Base-by-base conservation (phyloP, 2,888 invertebrate species). In the Caenorhabditis virilis region DNA sequence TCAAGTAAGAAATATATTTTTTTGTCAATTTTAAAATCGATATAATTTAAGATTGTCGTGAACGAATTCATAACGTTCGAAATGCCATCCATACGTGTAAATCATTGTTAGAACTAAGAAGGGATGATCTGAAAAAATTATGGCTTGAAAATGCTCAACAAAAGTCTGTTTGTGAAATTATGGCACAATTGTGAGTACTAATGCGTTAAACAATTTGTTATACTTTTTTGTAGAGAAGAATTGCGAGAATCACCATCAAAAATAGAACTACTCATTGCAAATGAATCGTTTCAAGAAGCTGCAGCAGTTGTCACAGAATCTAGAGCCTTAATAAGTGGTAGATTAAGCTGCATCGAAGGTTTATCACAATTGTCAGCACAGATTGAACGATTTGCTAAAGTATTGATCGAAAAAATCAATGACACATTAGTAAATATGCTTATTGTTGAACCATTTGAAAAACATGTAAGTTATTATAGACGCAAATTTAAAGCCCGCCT, bases 111-210 rank as follows among this genome's bases (percentile, higher is more conserved):
- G 90, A 92, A 65, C 91, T 95, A 84, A 89, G 93, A 53, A 88
- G 94, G 35, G 95, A 95, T 80, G 97, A 97, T 84, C 86, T 98
- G 61, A 90, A 91, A 79, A 90, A 93, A 72, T 87, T 97, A 55
- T 97, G 95, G 94, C 88, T 91, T 6, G 95, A 95, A 84, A 92
- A 93, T 0, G 88, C 95, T n/a, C 93, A 97, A 81, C 94, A 95
- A 82, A 69, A 77, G 18, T 68, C 72, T 16, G 68, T 82, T 2
- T 70, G 72, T 42, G 72, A 74, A 45, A 78, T 80, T 23, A 67
- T 81, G 59, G 59, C 73, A 7, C 76, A 79, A 68, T 65, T 80
- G 78, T 80, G 27, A 51, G 61, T n/a, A 6, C 22, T n/a, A 16
- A 27, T 15, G 20, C 16, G 25, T 45, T 7, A 27, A 25, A 7